phyloP scores from a whole-genome alignment of 2,888 invertebrate genomes.

The Acleris literana region DNA sequence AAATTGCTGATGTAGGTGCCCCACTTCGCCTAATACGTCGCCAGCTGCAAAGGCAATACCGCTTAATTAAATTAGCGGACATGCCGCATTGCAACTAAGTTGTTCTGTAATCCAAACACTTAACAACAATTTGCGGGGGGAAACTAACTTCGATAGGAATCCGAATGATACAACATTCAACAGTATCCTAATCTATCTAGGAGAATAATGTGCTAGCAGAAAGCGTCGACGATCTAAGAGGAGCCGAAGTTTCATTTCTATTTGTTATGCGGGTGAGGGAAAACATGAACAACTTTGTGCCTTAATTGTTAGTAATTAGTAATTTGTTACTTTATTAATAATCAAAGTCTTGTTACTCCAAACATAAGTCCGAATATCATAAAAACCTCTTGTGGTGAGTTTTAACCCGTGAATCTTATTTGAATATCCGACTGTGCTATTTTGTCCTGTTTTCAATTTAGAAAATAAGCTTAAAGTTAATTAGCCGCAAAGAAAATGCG shows the following conservation, averaged over 20 bases:
- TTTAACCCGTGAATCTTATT: too few relatives aligned
- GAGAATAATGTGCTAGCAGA: neutral
- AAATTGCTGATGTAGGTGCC: too few relatives aligned
- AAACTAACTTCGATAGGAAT: constrained; percentile 64
- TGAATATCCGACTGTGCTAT: too few relatives aligned
- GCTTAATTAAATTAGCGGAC: constrained; percentile 21
- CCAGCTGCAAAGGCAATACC: constrained; percentile 1
- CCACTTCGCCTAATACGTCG: neutral
- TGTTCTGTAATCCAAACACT: constrained; percentile 36
- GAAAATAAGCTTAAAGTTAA: constrained; percentile 24
- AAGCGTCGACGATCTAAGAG: neutral
- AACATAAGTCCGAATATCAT: neutral
- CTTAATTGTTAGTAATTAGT: too few relatives aligned
- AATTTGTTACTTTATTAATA: constrained; percentile 14
- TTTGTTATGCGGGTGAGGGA: constrained; percentile 73
- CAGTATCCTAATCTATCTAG: constrained; percentile 40
- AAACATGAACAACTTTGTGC: constrained; percentile 43
- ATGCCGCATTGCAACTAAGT: constrained; percentile 16
- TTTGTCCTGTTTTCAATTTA: constrained; percentile 4
- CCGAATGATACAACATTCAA: constrained; percentile 61
- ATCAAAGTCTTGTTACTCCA: neutral
- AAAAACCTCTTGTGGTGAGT: neutral
- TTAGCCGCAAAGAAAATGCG: constrained; percentile 16
- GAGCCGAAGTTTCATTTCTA: constrained; percentile 63
- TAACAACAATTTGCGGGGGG: constrained; percentile 64